Percentiles rank a stretch among this genome's conserved stretches.
These are phyloP conservation scores for Umimayanthus kanabou DNA, from an alignment of 92 coral and sea anemone genomes.

Conservation along the genomic window DNA sequence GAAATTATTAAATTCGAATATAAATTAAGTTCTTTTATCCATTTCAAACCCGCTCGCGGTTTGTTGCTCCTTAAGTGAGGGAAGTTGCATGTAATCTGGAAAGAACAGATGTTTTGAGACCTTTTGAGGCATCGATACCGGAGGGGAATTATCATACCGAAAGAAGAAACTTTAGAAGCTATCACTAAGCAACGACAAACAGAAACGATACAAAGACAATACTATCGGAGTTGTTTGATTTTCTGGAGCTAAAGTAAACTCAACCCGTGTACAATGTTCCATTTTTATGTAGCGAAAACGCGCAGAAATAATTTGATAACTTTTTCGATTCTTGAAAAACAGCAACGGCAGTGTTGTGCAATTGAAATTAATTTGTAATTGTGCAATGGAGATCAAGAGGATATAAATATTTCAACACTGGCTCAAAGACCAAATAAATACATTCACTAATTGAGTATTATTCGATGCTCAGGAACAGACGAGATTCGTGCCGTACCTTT, in stretches of 20 bases:
- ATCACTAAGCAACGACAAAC: constrained; percentile 59
- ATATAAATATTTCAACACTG: constrained; percentile 74
- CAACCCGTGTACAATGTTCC: constrained; percentile 2
- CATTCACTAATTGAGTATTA: constrained; percentile 72
- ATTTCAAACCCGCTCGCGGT: constrained; percentile 21
- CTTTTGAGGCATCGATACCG: constrained; percentile 36
- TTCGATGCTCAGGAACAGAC: constrained; percentile 50
- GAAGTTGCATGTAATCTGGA: constrained; percentile 31
- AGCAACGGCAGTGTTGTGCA: constrained; percentile 48
- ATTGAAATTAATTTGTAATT: constrained; percentile 65
- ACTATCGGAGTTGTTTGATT: not conserved
- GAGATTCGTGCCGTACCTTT: constrained; percentile 47
- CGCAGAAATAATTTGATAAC: not conserved
- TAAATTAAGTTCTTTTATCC: constrained; percentile 7
- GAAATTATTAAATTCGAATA: constrained; percentile 37
- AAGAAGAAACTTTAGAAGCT: constrained; percentile 44
- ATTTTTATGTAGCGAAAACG: constrained; percentile 10
- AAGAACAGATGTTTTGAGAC: constrained; percentile 55
- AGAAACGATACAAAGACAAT: constrained; percentile 50
- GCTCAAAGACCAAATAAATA: constrained; percentile 80
- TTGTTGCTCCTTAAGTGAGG: constrained; percentile 20
- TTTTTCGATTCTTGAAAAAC: constrained; percentile 32
- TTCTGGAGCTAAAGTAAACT: not conserved
- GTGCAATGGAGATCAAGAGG: constrained; percentile 56
- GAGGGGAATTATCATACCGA: constrained; percentile 56